Percentiles rank a stretch among this genome's conserved stretches.
These are phyloP conservation scores for Euborellia annulipes DNA, from an alignment of 1,140 invertebrate species.

Conservation along the genomic window DNA sequence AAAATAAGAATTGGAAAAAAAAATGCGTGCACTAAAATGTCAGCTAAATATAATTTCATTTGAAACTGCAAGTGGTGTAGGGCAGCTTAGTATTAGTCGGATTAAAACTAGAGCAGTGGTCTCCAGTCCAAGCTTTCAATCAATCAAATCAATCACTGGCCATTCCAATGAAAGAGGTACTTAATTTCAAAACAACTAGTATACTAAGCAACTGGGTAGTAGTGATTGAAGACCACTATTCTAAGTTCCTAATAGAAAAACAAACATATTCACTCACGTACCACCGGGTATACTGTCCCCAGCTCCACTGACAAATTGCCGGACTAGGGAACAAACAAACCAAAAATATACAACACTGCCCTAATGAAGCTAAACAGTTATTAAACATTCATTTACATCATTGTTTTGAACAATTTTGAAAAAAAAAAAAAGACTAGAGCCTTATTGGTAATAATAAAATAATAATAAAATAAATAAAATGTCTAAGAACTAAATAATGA, in stretches of 20 bases:
- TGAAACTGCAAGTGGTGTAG: constrained; percentile 11
- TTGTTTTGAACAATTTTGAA: not conserved
- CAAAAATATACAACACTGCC: constrained; percentile 8
- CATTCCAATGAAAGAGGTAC: too few relatives aligned
- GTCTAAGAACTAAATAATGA: not conserved
- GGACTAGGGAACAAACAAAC: constrained; percentile 38
- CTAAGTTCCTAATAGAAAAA: constrained; percentile 15
- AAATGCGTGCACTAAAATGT: constrained; percentile 11
- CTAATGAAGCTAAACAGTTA: constrained; percentile 33
- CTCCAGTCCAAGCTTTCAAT: constrained; percentile 6
- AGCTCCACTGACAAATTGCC: constrained; percentile 52
- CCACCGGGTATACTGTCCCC: constrained; percentile 47
- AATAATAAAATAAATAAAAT: constrained; percentile 6
- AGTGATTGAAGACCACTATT: constrained; percentile 13
- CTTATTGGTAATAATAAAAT: constrained; percentile 3
- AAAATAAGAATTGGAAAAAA: not conserved
- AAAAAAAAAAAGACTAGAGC: constrained; percentile 2
- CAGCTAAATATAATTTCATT: constrained; percentile 6
- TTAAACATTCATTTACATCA: constrained; percentile 24
- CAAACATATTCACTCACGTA: constrained; percentile 33
- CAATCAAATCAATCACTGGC: not conserved
- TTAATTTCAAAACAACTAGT: too few relatives aligned
- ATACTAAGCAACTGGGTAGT: too few relatives aligned
- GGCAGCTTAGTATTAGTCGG: constrained; percentile 9
- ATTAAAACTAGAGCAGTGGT: constrained; percentile 13